Base-by-base conservation (phyloP, 1,140 invertebrate species). In the Rhagoletis zephyria region DNA sequence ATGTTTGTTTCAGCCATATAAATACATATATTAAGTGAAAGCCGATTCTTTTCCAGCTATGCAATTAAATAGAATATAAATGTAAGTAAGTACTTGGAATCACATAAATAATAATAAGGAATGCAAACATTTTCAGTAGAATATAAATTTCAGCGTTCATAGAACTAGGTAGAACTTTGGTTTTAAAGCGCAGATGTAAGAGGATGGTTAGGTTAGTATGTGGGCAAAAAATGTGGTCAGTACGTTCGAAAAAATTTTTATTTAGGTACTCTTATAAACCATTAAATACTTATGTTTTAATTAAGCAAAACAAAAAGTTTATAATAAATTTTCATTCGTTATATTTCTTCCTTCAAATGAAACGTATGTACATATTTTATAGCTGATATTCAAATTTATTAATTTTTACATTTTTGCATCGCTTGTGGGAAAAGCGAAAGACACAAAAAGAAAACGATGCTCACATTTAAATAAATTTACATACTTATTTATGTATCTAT, bases 61-160 rank as follows among this genome's bases (percentile, higher is more conserved):
- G 40, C 70, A 51, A 45, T 77, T 77, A 77, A 77, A 45, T 51
- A 77, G 42, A 77, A 77, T 77, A 77, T 77, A 74, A 74, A 45
- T 45, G 19, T 74, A 0, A 45, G 12, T 4, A 12, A 5, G 10
- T 74, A 45, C 67, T 45, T 9, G 67, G 42, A 74, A 74, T 45
- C 67, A 9, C 42, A 74, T 45, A 74, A 74, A 7, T 45, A 30
- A 30, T 30, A 30, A 30, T 30, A 30, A 30, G 30, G 30, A 30
- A 30, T 30, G 30, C 30, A 30, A 30, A 30, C 30, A 30, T 30
- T 30, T 30, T 30, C 30, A 30, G 30, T 30, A 30, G 30, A 30
- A 30, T 30, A 30, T 30, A 30, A 30, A 30, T 30, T 30, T 30
- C 30, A 30, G 30, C 30, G 30, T 30, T 30, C 30, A 30, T 30